Evolutionary conservation across 2,888 invertebrate genomes (phyloP), one percentile per base, ranked within the genome.

Genomic region (Sclerodermus sp.): DNA sequence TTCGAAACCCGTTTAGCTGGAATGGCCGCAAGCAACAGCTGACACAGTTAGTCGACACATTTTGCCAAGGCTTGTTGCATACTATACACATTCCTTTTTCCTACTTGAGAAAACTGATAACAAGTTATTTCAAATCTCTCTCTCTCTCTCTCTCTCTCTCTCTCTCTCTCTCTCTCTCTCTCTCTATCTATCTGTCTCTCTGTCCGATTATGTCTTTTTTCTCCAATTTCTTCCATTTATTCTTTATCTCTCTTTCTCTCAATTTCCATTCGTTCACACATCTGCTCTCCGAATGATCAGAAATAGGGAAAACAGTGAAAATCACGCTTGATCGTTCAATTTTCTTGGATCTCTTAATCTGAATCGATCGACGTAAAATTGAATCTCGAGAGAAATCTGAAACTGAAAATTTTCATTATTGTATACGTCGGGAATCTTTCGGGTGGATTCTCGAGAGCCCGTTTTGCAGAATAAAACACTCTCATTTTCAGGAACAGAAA

Each of bases 21-120:
- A 75, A 75, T 75, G 75, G 75, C 75, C 75, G 70, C 75, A 75
- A 73, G 72, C 73, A 71, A 74, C 75, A 71, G 75, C 73, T 62
- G 75, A 75, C 69, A 23, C 23, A 23, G 75, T 75, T 75, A 73
- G 75, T 75, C 68, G 64, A 73, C 65, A 68, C 67, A 52, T 70
- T 70, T 67, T 64, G 60, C 66, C 63, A 71, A n/a, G 66, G 65
- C 68, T 63, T 66, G 60, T 58, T 62, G 64, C 62, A 51, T 53
- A 53, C 41, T 49, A 16, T 16, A 14, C 23, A 15, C 29, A 36
- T 23, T 17, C 15, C 45, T 51, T 42, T 49, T 23, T 23, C 23
- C 8, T 8, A 23, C 23, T 23, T 8, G 23, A 45, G 53, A 63
- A 49, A 55, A 14, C 10, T 5, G 15, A 39, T 15, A 39, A 39